A percentile compares a stretch with the other conserved stretches of the same genome.
These are phyloP conservation scores for Rafetus swinhoei DNA, from an alignment of 2,113 vertebrate genomes.

Conservation along the genomic window DNA sequence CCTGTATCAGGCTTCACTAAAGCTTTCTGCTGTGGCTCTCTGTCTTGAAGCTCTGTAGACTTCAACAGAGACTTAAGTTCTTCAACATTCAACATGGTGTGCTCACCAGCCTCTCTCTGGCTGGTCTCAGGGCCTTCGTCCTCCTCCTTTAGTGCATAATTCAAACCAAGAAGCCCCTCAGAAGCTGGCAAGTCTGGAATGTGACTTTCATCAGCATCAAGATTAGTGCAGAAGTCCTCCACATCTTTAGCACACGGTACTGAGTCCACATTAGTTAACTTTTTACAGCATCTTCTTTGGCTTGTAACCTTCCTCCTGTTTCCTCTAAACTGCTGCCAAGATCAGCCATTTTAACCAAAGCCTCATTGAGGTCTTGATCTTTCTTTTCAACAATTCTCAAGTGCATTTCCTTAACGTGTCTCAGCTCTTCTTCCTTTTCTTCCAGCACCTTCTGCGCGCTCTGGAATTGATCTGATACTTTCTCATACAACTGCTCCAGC, in stretches of 20 bases:
- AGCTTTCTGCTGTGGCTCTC: conserved; percentile 64
- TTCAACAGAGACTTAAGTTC: conserved; percentile 6
- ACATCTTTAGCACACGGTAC: conserved; percentile 71
- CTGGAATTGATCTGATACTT: conserved; percentile 87
- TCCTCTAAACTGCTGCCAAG: conserved; percentile 91
- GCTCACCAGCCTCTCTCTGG: conserved; percentile 60
- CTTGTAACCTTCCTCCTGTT: conserved; percentile 86
- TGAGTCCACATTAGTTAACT: conserved; percentile 67
- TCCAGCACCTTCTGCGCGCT: conserved; percentile 83
- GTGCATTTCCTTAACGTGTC: conserved; percentile 86
- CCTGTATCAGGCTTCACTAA: conserved; percentile 78
- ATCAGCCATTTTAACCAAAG: conserved; percentile 88
- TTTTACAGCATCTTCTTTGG: conserved; percentile 87
- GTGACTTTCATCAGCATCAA: conserved; percentile 79
- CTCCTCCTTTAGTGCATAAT: conserved; percentile 58
- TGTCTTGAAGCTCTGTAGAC: conserved; percentile 61
- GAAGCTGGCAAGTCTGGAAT: conserved; percentile 75
- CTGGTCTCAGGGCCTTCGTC: conserved; percentile 56
- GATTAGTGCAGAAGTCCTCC: conserved; percentile 77
- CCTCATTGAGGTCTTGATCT: conserved; percentile 89
- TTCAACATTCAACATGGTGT: background rate
- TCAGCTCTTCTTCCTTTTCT: conserved; percentile 92
- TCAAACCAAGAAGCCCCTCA: conserved; percentile 46
- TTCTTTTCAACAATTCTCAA: conserved; percentile 87
- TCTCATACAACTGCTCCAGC: conserved; percentile 86